These are phyloP conservation scores for Dendroctonus ponderosae DNA, from an alignment of 1,140 invertebrate genomes.

Conservation along the genomic window DNA sequence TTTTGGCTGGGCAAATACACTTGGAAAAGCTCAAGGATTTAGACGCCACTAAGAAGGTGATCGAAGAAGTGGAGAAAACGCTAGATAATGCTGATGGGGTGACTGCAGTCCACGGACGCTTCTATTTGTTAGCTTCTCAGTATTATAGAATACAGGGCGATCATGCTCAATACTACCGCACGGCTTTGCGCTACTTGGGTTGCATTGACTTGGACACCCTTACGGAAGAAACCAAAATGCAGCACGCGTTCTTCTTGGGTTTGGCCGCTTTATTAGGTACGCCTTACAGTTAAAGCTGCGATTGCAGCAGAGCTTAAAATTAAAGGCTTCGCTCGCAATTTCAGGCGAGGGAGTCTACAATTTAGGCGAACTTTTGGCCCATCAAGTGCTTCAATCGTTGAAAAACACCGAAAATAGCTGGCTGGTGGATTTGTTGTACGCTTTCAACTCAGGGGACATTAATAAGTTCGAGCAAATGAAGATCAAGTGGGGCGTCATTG, in stretches of 20 bases:
- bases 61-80: slow-evolving; percentile 85
- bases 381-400: slow-evolving; percentile 88
- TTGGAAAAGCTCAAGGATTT: slow-evolving; percentile 80
- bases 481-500: slow-evolving; percentile 76
- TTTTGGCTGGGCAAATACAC: slow-evolving; percentile 82
- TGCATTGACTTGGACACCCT: slow-evolving; percentile 79
- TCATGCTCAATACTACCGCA: slow-evolving; percentile 91
- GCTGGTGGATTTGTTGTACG: slow-evolving; percentile 85
- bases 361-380: slow-evolving; percentile 92
- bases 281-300: no score
- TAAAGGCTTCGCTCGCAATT: slow-evolving; percentile 56
- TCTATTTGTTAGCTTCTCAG: slow-evolving; percentile 91
- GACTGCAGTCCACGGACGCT: slow-evolving; percentile 89
- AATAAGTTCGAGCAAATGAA: slow-evolving; percentile 80
- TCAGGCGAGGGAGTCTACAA: slow-evolving; percentile 93
- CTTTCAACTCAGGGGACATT: slow-evolving; percentile 92
- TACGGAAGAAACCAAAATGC: slow-evolving; percentile 66
- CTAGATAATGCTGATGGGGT: slow-evolving; percentile 89
- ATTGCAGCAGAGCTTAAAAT: neutral
- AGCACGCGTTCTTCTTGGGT: slow-evolving; percentile 87
- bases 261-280: slow-evolving; percentile 79
- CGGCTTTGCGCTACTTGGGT: slow-evolving; percentile 92
- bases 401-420: slow-evolving; percentile 81
- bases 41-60: slow-evolving; percentile 80
- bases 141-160: slow-evolving; percentile 82